Conservation (phyloP, 2,113 vertebrate species). For the Megaceryle maxima region DNA sequence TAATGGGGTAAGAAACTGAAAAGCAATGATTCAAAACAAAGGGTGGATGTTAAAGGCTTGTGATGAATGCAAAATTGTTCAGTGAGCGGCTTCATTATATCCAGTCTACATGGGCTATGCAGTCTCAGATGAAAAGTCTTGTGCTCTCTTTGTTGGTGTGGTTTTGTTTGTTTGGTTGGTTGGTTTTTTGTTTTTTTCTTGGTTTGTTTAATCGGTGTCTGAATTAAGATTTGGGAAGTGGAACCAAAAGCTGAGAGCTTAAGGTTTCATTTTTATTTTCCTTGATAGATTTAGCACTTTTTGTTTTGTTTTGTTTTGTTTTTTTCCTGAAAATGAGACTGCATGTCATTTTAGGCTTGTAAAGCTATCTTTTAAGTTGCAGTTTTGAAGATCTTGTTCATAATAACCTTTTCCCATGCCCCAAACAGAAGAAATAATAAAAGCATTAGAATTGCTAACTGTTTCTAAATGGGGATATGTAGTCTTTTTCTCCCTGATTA, state of each 20-base stretch:
- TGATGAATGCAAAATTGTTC: neutral
- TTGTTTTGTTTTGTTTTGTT: neutral
- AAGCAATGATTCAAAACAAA: neutral
- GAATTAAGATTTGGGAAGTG: neutral
- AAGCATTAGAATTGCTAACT: neutral
- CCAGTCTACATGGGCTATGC: neutral
- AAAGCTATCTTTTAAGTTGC: neutral
- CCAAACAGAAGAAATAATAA: neutral
- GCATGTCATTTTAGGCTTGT: neutral
- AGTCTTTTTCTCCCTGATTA: neutral
- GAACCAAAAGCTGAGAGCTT: neutral
- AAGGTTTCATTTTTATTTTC: neutral
- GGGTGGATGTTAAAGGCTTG: neutral
- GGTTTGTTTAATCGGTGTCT: neutral
- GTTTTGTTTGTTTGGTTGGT: neutral
- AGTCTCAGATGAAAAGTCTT: neutral
- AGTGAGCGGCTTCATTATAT: neutral
- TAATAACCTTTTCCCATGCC: neutral
- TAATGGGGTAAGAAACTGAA: neutral
- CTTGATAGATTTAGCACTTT: neutral
- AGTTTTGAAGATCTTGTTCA: neutral
- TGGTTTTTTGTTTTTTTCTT: neutral
- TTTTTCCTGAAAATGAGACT: neutral
- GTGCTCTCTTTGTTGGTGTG: neutral
- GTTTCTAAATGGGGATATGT: neutral